Conservation (phyloP, 2,113 vertebrate genomes). For the Xerus inauris region DNA sequence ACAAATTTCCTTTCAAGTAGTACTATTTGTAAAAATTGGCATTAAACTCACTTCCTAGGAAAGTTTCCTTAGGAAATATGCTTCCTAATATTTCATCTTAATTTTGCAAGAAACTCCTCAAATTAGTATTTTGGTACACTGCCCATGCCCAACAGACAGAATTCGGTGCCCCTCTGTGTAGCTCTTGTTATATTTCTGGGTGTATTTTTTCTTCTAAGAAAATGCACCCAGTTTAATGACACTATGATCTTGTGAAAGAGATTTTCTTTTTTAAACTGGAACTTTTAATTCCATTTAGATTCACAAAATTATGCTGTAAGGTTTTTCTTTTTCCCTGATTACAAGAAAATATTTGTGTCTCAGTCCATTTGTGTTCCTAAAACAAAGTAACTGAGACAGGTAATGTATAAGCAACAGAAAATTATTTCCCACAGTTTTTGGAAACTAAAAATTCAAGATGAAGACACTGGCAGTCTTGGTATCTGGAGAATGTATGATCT, state of each 20-base stretch:
- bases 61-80: background rate
- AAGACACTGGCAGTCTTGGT: background rate
- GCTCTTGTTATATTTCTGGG: background rate
- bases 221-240: background rate
- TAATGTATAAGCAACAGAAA: background rate
- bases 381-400: background rate
- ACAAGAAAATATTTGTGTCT: background rate
- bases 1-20: background rate
- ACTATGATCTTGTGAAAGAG: background rate
- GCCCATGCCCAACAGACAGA: background rate
- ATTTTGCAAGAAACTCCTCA: background rate
- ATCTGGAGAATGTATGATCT: background rate
- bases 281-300: background rate
- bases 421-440: background rate
- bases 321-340: background rate
- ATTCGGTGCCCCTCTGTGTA: background rate
- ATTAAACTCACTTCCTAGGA: background rate
- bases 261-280: background rate
- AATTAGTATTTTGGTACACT: background rate
- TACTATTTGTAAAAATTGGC: background rate
- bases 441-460: background rate
- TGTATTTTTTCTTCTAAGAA: background rate
- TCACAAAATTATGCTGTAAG: conserved; percentile 4
- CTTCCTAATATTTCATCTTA: background rate
- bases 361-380: background rate